Base-by-base conservation (phyloP, 2,797 vertebrate genomes). In the Diglossa cyanea region DNA sequence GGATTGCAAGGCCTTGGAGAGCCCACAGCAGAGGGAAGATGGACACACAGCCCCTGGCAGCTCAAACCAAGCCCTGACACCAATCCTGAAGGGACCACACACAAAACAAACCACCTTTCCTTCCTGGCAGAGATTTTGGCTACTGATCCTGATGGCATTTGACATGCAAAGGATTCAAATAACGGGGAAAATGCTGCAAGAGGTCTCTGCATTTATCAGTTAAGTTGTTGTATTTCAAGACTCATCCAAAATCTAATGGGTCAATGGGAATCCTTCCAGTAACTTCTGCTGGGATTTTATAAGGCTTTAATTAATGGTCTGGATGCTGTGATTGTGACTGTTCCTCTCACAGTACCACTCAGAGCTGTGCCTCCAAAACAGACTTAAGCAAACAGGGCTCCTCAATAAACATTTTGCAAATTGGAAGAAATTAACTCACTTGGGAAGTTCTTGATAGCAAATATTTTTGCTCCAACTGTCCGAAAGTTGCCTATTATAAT, bases 161-260 rank as follows among this genome's bases (percentile, higher is more conserved):
- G 73, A 68, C 31, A 48, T 11, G 40, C 15, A 21, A 67, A 82
- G 12, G 42, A 77, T 57, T 66, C 23, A 62, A 68, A 33, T 14
- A 72, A 17, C 16, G 75, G 35, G 42, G 25, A 51, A 88, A 88
- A 55, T 42, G 19, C 11, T 4, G 17, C 50, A 48, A 65, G 50
- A 76, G 15, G 28, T 63, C 33, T 89, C 57, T 45, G 47, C 8
- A 2, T 47, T 89, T 92, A 45, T 83, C 57, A 40, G 71, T 67
- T 85, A 55, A 80, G 21, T 35, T 92, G 39, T 30, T 77, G 19
- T 60, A 55, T 65, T 83, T 83, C 51, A 87, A 55, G 44, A 18
- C 28, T 62, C 61, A 78, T 85, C 88, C 92, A 94, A 96, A 96
- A 88, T 68, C 68, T 93, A 94, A 95, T 95, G 92, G 73, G 95